Evolutionary conservation across 1,140 invertebrate species (phyloP), one percentile per base, ranked within the genome.

Genomic region (Pteromalus puparum): DNA sequence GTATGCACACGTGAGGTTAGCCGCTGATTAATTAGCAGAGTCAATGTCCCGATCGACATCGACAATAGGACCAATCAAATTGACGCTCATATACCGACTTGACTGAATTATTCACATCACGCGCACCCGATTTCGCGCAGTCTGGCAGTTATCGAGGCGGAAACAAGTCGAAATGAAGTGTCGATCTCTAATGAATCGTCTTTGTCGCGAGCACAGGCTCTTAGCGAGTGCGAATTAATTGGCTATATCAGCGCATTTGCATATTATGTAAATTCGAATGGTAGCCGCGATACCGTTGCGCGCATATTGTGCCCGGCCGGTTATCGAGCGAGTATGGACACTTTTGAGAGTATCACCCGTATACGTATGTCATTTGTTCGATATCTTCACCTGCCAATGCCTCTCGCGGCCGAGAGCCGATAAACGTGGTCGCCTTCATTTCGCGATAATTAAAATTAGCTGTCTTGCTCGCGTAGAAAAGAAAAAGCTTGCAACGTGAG

Each of bases 231-330:
- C 90, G 88, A 92, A 92, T 92, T 92, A 92, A 92, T 92, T 92
- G 91, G 91, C 91, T 92, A 90, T 92, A 92, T 92, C 90, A 85
- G 80, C 30, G 53, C 26, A 92, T 92, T 92, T 91, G 90, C 91
- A 92, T 92, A 90, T 90, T 34, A 92, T 92, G 91, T 89, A 92
- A 92, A 92, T 91, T 73, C 18, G 53, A 61, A n/a, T 61, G 2
- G 53, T n/a, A 61, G 3, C 21, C 18, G 21, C 38, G 38, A 42
- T 42, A 15, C 53, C 6, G 18, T 61, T 9, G 48, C 48, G 5
- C 53, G 53, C 18, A 61, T 61, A 61, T 61, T 61, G 1, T n/a
- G 1, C 3, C 1, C 18, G 9, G 53, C 6, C 13, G 30, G 9
- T 48, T 46, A 48, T 82, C 72, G 24, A 61, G 12, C 53, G 80